Conservation (phyloP, 1,140 invertebrate species). For the Saccostrea glomerata region DNA sequence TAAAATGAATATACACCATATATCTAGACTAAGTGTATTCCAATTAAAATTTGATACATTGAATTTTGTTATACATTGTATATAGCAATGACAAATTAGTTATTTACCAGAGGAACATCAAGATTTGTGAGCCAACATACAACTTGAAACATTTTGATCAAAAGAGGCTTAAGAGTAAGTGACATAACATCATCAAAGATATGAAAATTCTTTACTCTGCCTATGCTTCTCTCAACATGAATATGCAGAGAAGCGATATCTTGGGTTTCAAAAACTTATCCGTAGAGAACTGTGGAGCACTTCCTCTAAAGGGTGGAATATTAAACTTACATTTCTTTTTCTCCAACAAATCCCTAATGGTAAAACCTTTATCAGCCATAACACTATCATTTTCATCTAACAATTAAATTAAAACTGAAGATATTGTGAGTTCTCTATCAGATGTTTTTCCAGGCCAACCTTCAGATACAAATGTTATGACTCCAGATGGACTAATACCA, state of each 20-base stretch:
- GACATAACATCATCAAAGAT: too few species aligned
- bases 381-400: slow-evolving; percentile 58
- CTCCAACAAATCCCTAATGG: slow-evolving; percentile 50
- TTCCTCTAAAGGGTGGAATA: slow-evolving; percentile 58
- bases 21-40: too few species aligned
- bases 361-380: slow-evolving; percentile 66
- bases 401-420: slow-evolving; percentile 44
- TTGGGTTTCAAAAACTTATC: slow-evolving; percentile 18
- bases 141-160: not conserved
- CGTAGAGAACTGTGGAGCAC: not conserved
- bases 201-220: too few species aligned
- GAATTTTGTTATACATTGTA: too few species aligned
- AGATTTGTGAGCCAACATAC: slow-evolving; percentile 34
- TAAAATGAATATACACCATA: too few species aligned
- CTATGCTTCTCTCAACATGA: not conserved
- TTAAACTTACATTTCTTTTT: slow-evolving; percentile 36
- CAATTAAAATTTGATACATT: too few species aligned
- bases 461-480: slow-evolving; percentile 49
- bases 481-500: too few species aligned
- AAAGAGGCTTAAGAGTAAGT: not conserved
- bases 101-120: not conserved
- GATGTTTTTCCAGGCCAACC: too few species aligned
- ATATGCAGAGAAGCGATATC: not conserved
- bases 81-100: too few species aligned
- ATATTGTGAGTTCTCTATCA: too few species aligned